Evolutionary conservation across 2,888 invertebrate species (phyloP), one percentile per base, ranked within the genome.

Genomic region (Cyclophora punctaria): DNA sequence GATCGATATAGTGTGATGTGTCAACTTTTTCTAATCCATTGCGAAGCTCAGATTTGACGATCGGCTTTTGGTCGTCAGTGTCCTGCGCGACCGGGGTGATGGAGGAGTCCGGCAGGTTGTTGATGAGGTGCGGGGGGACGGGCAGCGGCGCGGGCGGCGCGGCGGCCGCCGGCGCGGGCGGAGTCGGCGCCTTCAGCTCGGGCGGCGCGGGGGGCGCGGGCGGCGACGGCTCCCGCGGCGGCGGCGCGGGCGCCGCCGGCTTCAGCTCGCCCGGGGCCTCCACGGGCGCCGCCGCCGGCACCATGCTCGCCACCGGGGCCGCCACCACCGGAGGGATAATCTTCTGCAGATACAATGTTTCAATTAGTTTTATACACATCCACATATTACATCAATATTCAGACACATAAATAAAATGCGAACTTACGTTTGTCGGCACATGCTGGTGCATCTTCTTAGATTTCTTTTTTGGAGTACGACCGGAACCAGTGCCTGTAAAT

Each of bases 1-100:
- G 93, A 76, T 93, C 93, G 51, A 92, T 91, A 64, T 83, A 87
- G 55, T 83, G 88, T 34, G 86, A 84, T 4, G 83, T 57, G 54
- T 87, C 87, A 2, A 82, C 66, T 58, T 84, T 87, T 51, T 87
- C 87, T 46, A 86, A 73, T 2, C 86, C 88, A 67, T 83, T 90
- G 59, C 75, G 79, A 51, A 80, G 67, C 64, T 89, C 77, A 48
- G 73, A 41, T 74, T 85, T 80, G 53, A 70, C 44, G 48, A 67
- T 47, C 3, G 73, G 68, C 52, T 83, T 83, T 41, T 59, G 71
- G 0, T 78, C 75, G 2, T 77, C 74, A 3, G 58, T 4, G 33
- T 75, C 63, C 47, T 71, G 67, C 3, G 50, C 57, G 6, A 69
- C 62, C 44, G 74, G 73, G 6, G 72, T 59, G 47, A 66, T 60